Evolutionary conservation across 2,797 vertebrate species (phyloP).

Genomic region (Ibycter americanus): DNA sequence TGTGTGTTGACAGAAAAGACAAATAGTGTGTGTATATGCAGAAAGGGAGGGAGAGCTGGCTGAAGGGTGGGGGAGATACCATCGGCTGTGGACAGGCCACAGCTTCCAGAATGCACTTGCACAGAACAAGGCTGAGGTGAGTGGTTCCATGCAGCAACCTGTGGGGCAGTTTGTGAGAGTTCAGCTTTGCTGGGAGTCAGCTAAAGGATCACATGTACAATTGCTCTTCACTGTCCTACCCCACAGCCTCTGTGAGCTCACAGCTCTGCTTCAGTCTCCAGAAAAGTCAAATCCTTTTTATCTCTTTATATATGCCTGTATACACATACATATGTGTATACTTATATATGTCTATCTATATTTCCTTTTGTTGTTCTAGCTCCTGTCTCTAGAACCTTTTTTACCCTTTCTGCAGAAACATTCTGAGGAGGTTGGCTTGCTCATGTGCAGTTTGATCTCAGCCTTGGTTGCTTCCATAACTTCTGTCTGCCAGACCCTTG

Average conservation of each 20-base stretch:
- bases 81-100: not conserved
- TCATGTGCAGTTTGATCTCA: not conserved
- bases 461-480: not conserved
- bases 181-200: rapidly evolving
- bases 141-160: not conserved
- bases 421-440: not conserved
- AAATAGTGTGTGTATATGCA: too few relatives aligned
- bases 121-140: not conserved
- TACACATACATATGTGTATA: rapidly evolving
- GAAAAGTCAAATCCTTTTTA: not conserved
- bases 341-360: rapidly evolving
- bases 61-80: not conserved
- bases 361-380: not conserved
- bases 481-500: not conserved
- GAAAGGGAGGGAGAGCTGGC: not conserved
- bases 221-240: rapidly evolving
- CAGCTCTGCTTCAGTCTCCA: not conserved
- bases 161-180: not conserved
- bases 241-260: not conserved
- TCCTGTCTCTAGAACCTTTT: not conserved
- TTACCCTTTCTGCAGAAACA: not conserved
- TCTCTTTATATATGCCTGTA: not conserved
- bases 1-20: not conserved
- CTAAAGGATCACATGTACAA: rapidly evolving
- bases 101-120: not conserved